Percentiles rank a stretch among this genome's conserved stretches.
Evolutionary conservation across 2,113 vertebrate species (phyloP).

Genomic region (Lucifuga dentata): DNA sequence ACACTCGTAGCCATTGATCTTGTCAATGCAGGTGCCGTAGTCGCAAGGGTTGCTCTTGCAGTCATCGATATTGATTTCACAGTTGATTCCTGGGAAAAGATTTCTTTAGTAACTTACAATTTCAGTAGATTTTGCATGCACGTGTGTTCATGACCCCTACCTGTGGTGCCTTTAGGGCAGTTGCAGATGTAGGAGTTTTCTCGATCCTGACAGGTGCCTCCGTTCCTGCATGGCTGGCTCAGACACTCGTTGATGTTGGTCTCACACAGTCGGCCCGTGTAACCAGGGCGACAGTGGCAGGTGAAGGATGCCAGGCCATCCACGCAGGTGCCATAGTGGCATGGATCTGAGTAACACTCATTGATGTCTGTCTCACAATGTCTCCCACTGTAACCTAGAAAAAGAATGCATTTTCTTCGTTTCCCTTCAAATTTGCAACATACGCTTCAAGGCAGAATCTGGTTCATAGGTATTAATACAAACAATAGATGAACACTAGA

Average conservation of each 20-base stretch:
- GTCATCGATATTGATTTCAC: constrained; percentile 94
- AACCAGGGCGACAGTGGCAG: constrained; percentile 90
- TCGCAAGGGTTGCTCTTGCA: constrained; percentile 93
- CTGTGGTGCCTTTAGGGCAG: constrained; percentile 92
- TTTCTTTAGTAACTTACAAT: background rate
- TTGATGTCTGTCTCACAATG: constrained; percentile 92
- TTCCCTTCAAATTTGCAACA: background rate
- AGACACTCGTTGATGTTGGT: constrained; percentile 95
- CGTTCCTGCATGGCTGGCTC: constrained; percentile 93
- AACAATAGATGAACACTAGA: too few relatives aligned
- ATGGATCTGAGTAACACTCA: constrained; percentile 90
- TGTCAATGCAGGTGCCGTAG: constrained; percentile 93
- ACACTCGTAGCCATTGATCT: constrained; percentile 94
- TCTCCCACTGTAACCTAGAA: constrained; percentile 86
- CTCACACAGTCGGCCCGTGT: constrained; percentile 92
- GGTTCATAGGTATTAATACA: too few relatives aligned
- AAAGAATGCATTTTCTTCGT: background rate
- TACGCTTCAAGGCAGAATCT: too few relatives aligned
- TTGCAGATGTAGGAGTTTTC: constrained; percentile 89
- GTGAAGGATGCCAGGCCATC: constrained; percentile 91
- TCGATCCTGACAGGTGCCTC: constrained; percentile 91
- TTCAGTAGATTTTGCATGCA: background rate
- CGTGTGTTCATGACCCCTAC: constrained; percentile 66
- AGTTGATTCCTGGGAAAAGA: constrained; percentile 87
- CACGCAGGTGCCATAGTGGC: constrained; percentile 92